Evolutionary conservation across 1,140 invertebrate genomes (phyloP), one percentile per base, ranked within the genome.

Genomic region (Neuroterus valhalla): DNA sequence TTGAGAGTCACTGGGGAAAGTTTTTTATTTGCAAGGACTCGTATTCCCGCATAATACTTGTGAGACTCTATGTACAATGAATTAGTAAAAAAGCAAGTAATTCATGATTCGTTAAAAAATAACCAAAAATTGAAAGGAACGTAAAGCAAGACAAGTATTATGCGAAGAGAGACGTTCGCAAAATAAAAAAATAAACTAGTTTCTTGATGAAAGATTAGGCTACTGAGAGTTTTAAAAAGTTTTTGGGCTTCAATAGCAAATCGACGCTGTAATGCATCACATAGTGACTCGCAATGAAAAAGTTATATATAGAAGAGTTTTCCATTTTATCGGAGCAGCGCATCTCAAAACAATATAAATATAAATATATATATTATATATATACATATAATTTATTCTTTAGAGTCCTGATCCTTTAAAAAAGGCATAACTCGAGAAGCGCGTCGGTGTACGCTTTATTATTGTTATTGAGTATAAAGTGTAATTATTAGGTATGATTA

Each of bases 301-400:
- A 66, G 67, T 74, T 78, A 66, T 67, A 69, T 45, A 44, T 62
- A 62, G 55, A 62, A 62, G 52, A 62, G 55, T 62, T 62, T 62
- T 62, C 55, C 55, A 26, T 62, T 62, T 62, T 62, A 38, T 62
- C 55, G 26, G 55, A 62, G 55, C 55, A 62, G 55, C 55, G 55
- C 55, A 62, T 62, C 55, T 62, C 55, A 74, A 71, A 67, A 67
- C 75, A 55, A 55, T 76, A 70, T 69, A 68, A 68, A 67, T 78
- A 70, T 62, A 80, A 75, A 72, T 78, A 69, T 21, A 74, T 75
- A 76, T 81, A 78, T 80, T 45, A 77, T 74, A 76, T 76, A 76
- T 76, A 76, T 72, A 75, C 11, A 76, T 76, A 76, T 73, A 78
- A 75, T 78, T 81, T 79, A 79, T 81, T 81, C 79, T 74, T 78